Conservation (phyloP, 35 echinoderm and acorn worm species). For the Apostichopus californicus region DNA sequence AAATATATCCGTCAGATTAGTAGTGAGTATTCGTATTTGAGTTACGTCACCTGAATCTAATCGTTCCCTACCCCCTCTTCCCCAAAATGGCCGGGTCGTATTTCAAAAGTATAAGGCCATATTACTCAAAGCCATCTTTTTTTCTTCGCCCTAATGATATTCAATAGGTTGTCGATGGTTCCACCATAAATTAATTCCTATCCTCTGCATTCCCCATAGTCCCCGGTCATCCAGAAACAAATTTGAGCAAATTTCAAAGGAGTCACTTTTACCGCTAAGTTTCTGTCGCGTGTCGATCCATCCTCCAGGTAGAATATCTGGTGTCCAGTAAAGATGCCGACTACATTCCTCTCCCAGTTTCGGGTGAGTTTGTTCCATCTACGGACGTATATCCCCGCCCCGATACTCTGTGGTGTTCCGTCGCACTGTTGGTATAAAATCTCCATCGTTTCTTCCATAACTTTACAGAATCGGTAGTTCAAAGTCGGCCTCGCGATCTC, state of each 20-base stretch:
- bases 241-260: slow-evolving; percentile 97
- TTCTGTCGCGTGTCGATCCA: slow-evolving; percentile 41
- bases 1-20: no score
- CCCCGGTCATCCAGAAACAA: slow-evolving; percentile 92
- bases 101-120: no score
- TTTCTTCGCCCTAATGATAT: neutral
- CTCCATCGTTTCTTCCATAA: slow-evolving; percentile 63
- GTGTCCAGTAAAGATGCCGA: slow-evolving; percentile 70
- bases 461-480: slow-evolving; percentile 81
- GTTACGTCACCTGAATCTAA: no score
- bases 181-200: neutral
- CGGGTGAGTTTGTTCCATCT: slow-evolving; percentile 55
- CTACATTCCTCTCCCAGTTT: slow-evolving; percentile 70
- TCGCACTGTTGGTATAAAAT: slow-evolving; percentile 82
- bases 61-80: no score
- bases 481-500: slow-evolving; percentile 47
- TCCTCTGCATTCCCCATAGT: slow-evolving; percentile 82
- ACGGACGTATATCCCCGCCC: slow-evolving; percentile 87
- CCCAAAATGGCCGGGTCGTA: no score
- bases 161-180: no score
- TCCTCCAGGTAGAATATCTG: slow-evolving; percentile 38
- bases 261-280: slow-evolving; percentile 81
- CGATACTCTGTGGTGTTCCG: slow-evolving; percentile 58
- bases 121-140: no score
- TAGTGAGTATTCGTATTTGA: no score